Percentiles rank a stretch among this genome's conserved stretches.
These are phyloP conservation scores for Drosophila tani DNA, from an alignment of 1,140 invertebrate species.

Conservation along the genomic window DNA sequence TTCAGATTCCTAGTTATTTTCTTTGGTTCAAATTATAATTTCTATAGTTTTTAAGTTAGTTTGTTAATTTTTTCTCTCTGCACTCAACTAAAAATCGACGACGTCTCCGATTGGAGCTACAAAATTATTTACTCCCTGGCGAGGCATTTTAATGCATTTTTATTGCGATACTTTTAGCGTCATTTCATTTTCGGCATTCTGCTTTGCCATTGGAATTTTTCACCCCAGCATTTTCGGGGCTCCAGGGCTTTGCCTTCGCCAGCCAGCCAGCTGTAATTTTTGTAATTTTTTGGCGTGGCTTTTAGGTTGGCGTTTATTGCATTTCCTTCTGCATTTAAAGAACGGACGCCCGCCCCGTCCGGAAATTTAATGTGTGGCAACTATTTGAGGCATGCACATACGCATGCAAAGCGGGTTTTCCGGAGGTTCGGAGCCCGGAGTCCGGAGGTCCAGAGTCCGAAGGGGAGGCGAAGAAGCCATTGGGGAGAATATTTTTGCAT, in stretches of 20 bases:
- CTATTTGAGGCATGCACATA: slow-evolving; percentile 61
- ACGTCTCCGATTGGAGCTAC: slow-evolving; percentile 30
- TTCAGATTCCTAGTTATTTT: no score
- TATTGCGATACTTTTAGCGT: slow-evolving; percentile 75
- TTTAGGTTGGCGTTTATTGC: slow-evolving; percentile 73
- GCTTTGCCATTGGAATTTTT: slow-evolving; percentile 56
- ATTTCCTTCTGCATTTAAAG: slow-evolving; percentile 67
- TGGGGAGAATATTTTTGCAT: slow-evolving; percentile 41
- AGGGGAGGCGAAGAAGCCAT: slow-evolving; percentile 4
- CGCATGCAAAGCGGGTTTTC: slow-evolving; percentile 38
- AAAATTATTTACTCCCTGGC: slow-evolving; percentile 58
- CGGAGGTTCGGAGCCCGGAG: not conserved
- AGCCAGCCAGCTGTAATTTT: slow-evolving; percentile 23
- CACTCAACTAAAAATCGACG: slow-evolving; percentile 14
- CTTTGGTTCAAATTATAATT: not conserved
- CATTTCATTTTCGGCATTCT: slow-evolving; percentile 71
- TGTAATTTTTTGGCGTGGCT: slow-evolving; percentile 42
- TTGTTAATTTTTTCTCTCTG: slow-evolving; percentile 1
- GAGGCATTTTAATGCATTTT: slow-evolving; percentile 76
- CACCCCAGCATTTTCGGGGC: slow-evolving; percentile 1
- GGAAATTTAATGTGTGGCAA: slow-evolving; percentile 68
- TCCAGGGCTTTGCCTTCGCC: slow-evolving; percentile 13
- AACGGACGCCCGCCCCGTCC: slow-evolving; percentile 26
- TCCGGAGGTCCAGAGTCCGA: slow-evolving; percentile 4
- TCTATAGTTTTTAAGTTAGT: not conserved